Evolutionary conservation across 92 coral and sea anemone species (phyloP), one percentile per base, ranked within the genome.

Genomic region (Plumapathes pennacea): DNA sequence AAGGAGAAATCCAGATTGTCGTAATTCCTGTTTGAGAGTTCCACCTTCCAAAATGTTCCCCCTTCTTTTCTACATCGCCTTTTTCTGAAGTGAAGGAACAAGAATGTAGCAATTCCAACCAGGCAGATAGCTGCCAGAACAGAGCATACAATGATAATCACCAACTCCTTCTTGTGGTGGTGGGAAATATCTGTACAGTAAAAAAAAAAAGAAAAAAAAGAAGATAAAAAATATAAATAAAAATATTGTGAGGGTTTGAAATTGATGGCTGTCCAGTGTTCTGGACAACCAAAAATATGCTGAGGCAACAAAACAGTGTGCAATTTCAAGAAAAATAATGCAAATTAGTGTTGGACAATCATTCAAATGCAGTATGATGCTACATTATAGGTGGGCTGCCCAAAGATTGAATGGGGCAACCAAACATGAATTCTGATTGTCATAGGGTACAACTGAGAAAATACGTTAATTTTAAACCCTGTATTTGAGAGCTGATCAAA

Each of bases 1-100:
- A 87, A 58, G 11, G 96, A 87, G 47, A 87, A 87, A 59, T 87
- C 95, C 82, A 87, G 50, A 60, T 87, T 89, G 52, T 77, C 89
- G 22, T 81, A 87, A 62, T 85, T 87, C 5, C 89, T 71, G 34
- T 87, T 87, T 14, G 89, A 65, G 40, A 87, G 71, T 42, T 87
- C 89, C 28, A 82, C 86, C 13, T 89, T 87, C 89, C 95, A 82
- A 29, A 74, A 58, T 24, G 83, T 83, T 14, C 58, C 68, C 12
- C 77, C 76, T 5, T 71, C 70, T 14, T 65, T 77, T 19, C 33
- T 32, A 21, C 45, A 27, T 17, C 57, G 46, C 39, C 57, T 17
- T 51, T 50, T 87, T 54, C 33, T 58, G 64, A 50, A 76, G 13
- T 77, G 77, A 31, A 67, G 78, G 14, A 87, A 20, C 10, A 83